Percentiles rank a stretch among this genome's conserved stretches.
Evolutionary conservation across 2,113 vertebrate genomes (phyloP).

Genomic region (Cryptomyrus ogoouensis): DNA sequence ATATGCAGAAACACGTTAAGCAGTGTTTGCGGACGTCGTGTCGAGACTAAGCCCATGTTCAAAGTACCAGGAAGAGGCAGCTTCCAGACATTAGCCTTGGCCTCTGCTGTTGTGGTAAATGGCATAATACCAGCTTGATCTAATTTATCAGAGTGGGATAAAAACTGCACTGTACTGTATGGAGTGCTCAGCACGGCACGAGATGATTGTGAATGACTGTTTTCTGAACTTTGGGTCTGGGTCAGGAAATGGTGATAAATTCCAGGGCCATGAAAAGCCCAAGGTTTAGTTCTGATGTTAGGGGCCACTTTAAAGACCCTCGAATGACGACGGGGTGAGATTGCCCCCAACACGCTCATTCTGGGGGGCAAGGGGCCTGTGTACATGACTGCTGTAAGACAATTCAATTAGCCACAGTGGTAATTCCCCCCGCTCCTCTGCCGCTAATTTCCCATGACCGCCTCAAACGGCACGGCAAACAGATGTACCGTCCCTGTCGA

Average conservation of each 20-base stretch:
- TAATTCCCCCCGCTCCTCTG: background rate
- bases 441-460: background rate
- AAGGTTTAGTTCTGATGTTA: background rate
- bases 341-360: background rate
- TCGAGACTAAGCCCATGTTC: constrained; percentile 27
- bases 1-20: constrained; percentile 25
- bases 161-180: background rate
- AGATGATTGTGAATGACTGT: background rate
- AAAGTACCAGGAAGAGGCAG: constrained; percentile 18
- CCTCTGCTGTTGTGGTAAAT: background rate
- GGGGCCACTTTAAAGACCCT: background rate
- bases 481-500: background rate
- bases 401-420: background rate
- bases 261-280: background rate
- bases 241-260: background rate
- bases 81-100: constrained; percentile 15
- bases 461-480: background rate
- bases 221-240: background rate
- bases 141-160: background rate
- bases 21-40: constrained; percentile 30
- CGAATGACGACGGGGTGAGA: background rate
- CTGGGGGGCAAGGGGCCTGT: background rate
- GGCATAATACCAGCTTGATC: background rate
- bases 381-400: background rate
- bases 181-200: background rate